These are phyloP conservation scores for Melanocharis versteri DNA, from an alignment of 2,113 vertebrate species.

Conservation along the genomic window DNA sequence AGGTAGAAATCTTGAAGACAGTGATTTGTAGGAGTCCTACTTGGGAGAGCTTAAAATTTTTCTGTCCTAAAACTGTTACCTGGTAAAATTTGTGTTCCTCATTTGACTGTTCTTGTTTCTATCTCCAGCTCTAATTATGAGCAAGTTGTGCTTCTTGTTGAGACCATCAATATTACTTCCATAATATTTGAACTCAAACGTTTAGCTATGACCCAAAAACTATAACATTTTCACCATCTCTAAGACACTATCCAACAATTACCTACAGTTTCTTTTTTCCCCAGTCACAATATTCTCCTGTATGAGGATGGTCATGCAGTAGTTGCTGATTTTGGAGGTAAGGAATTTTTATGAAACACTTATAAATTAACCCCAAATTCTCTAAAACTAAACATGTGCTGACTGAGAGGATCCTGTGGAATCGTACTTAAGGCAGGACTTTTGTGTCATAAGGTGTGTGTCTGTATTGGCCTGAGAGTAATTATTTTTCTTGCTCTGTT, in stretches of 20 bases:
- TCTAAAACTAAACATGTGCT: neutral
- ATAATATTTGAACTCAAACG: neutral
- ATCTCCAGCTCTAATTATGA: neutral
- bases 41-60: conserved; percentile 42
- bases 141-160: neutral
- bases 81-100: conserved; percentile 25
- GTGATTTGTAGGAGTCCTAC: conserved; percentile 44
- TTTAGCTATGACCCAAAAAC: neutral
- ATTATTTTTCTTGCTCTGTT: neutral
- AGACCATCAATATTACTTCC: neutral
- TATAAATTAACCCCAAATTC: neutral
- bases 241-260: neutral
- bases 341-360: neutral
- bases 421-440: neutral
- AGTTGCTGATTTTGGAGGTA: conserved; percentile 95
- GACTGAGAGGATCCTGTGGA: neutral
- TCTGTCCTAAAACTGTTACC: conserved; percentile 15
- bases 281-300: conserved; percentile 92
- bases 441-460: neutral
- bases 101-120: conserved; percentile 8
- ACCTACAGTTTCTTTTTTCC: neutral
- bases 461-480: neutral
- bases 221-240: neutral
- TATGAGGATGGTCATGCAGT: conserved; percentile 94
- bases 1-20: neutral